Base-by-base conservation (phyloP, 2,113 vertebrate genomes). In the Lepisosteus oculatus region DNA sequence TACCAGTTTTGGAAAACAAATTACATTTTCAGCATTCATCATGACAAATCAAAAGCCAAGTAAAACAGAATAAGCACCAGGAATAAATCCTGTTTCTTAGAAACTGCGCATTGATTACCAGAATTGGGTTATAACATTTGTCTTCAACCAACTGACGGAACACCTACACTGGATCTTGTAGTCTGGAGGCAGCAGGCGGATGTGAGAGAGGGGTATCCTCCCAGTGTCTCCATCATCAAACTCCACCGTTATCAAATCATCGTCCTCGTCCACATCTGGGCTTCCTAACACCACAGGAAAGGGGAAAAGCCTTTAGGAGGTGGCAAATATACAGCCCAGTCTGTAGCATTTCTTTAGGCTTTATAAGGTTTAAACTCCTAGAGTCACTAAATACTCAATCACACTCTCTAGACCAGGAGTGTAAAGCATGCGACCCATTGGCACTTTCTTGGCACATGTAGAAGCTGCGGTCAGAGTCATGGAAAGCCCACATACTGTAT, bases 161-260 rank as follows among this genome's bases (percentile, higher is more conserved):
- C 12, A 84, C 96, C 95, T 84, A 99, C 97, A 99, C 84, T 99
- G 97, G 81, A 99, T 98, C 89, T 98, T 98, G 83, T 99, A 99
- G 89, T 99, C 95, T 0, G 97, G 95, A 0, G 97, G 97, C 70
- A 99, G 92, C 71, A 99, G 93, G 43, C 97, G 90, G 79, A 99
- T 99, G 84, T 99, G 97, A 0, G 96, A 98, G 41, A 99, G 91
- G 0, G 97, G 97, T 67, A 99, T 99, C 69, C 96, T 92, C 5
- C 97, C 97, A 0, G 96, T 97, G 90, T 99, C 97, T 0, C 97
- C 97, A 0, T 99, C 97, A 3, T 99, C 97, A 8, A 99, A 99
- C 85, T 99, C 97, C 85, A 99, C 97, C 0, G 97, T 98, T 82
- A 99, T 97, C 70, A 98, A 91, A 80, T 99, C 95, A 3, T 94